phyloP scores from a whole-genome alignment of 2,113 vertebrate genomes.

The Ailuropoda melanoleuca region DNA sequence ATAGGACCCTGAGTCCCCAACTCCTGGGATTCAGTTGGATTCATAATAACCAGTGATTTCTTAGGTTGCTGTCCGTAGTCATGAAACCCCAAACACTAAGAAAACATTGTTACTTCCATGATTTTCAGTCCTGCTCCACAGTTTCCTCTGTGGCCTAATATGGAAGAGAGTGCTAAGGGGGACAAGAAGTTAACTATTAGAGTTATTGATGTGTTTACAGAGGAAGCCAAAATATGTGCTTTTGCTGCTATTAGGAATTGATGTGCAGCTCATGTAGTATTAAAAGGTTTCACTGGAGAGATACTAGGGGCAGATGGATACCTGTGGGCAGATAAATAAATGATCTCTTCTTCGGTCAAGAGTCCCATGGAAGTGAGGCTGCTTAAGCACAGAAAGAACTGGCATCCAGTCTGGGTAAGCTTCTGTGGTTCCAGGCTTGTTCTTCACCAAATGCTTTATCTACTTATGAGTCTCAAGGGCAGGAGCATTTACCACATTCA shows the following conservation, averaged over 20 bases:
- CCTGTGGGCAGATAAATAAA: neutral
- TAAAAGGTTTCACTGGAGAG: neutral
- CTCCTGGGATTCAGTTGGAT: neutral
- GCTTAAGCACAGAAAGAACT: neutral
- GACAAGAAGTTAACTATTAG: neutral
- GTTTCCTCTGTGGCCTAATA: neutral
- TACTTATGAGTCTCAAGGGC: neutral
- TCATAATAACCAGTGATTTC: neutral
- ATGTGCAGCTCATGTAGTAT: neutral
- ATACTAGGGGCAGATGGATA: neutral
- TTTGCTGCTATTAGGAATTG: neutral
- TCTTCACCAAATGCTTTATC: neutral
- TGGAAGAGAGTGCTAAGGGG: neutral
- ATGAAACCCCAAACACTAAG: neutral
- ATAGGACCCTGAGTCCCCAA: neutral
- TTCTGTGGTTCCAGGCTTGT: neutral
- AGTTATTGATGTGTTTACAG: neutral
- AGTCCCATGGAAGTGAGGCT: neutral
- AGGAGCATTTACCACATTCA: neutral
- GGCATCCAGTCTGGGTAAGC: neutral
- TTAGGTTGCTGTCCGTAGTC: neutral
- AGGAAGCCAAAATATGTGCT: neutral
- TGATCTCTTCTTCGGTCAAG: neutral
- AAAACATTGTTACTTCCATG: neutral
- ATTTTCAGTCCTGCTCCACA: neutral